Percentiles rank a stretch among this genome's conserved stretches.
phyloP scores from a whole-genome alignment of 2,113 vertebrate species.

The Nerophis ophidion region DNA sequence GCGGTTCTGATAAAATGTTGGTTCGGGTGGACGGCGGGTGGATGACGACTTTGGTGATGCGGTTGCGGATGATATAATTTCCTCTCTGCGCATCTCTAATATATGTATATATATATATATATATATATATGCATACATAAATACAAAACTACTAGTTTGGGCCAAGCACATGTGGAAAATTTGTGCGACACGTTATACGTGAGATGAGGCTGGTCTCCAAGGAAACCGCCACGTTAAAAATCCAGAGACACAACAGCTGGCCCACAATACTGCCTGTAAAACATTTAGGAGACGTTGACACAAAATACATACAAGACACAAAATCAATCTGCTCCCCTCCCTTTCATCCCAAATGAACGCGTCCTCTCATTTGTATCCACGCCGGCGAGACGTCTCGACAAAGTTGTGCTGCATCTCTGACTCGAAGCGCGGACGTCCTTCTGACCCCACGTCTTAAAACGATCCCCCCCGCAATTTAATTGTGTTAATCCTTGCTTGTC shows the following conservation, averaged over 20 bases:
- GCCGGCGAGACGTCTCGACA: background rate
- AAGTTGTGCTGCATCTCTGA: background rate
- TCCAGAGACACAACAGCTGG: conserved; percentile 5
- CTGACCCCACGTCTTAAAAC: background rate
- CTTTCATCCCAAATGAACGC: background rate
- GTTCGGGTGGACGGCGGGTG: too few relatives aligned
- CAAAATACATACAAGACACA: conserved; percentile 5
- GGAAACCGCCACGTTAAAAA: conserved; percentile 5
- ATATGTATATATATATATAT: too few relatives aligned
- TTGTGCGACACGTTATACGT: conserved; percentile 5
- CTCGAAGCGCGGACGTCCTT: background rate
- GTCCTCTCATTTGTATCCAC: background rate
- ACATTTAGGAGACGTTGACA: conserved; percentile 2
- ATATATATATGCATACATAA: too few relatives aligned
- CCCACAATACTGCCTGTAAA: conserved; percentile 2
- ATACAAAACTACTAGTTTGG: background rate
- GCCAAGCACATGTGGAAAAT: conserved; percentile 11
- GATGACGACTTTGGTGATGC: too few relatives aligned
- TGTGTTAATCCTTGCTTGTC: conserved; percentile 5
- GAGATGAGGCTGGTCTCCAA: background rate
- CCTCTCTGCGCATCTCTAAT: too few relatives aligned
- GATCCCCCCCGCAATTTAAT: background rate
- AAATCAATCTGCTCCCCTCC: background rate
- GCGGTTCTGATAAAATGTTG: too few relatives aligned
- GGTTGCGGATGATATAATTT: too few relatives aligned